A percentile compares a stretch with the other conserved stretches of the same genome.
Conservation (phyloP, 2,797 vertebrate genomes). For the Clarias platycephalus region DNA sequence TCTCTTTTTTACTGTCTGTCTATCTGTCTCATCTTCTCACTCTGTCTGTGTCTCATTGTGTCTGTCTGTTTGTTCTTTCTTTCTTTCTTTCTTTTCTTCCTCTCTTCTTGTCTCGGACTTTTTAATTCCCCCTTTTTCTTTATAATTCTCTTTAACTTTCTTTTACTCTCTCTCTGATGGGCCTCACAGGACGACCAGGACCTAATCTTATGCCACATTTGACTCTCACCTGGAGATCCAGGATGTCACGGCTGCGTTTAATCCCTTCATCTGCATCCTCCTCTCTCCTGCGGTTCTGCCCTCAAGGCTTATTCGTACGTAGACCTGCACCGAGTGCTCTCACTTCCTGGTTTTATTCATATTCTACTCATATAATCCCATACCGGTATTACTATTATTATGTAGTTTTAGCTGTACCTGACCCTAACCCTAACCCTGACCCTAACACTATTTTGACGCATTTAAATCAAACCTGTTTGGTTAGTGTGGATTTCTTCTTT, state of each 20-base stretch:
- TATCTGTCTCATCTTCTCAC: too few species aligned
- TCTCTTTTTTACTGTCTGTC: too few species aligned
- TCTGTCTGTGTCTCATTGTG: too few species aligned
- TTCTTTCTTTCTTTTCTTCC: too few species aligned
- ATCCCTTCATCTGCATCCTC: neutral
- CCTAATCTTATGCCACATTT: conserved; percentile 90
- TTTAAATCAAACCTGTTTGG: neutral
- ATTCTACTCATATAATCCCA: neutral
- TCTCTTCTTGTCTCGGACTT: too few species aligned
- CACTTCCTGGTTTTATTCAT: neutral
- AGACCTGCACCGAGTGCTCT: neutral
- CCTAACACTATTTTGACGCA: neutral
- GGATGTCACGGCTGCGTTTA: conserved; percentile 42
- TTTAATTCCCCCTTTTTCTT: too few species aligned
- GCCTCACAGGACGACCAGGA: conserved; percentile 83
- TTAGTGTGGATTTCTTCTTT: too few species aligned
- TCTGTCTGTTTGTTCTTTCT: too few species aligned
- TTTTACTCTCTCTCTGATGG: conserved; percentile 70
- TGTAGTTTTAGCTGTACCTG: neutral
- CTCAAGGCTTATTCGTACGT: neutral
- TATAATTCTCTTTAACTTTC: too few species aligned
- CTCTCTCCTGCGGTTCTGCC: neutral
- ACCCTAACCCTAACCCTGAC: too few species aligned
- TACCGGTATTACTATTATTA: neutral
- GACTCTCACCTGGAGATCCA: conserved; percentile 83